phyloP scores from a whole-genome alignment of 2,888 invertebrate species.

The Synanthedon andrenaeformis region DNA sequence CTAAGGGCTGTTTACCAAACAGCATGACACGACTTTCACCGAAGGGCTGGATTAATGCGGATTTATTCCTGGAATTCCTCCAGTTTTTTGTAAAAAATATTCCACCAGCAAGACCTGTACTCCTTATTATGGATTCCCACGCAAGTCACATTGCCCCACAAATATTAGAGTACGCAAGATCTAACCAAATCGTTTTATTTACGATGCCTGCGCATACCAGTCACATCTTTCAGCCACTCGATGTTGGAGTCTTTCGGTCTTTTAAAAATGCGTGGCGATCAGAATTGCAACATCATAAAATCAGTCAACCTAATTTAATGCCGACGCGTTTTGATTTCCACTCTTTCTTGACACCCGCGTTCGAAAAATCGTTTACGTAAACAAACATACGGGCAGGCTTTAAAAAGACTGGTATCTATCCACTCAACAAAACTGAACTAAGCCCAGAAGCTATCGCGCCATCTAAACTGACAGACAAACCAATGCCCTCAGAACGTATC shows the following conservation, averaged over 20 bases:
- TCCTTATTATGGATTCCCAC: conserved; percentile 15
- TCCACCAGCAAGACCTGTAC: conserved; percentile 11
- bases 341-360: conserved; percentile 8
- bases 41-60: conserved; percentile 15
- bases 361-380: conserved; percentile 9
- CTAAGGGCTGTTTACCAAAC: conserved; percentile 14
- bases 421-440: conserved; percentile 2
- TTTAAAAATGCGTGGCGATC: conserved; percentile 8
- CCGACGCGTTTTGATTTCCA: conserved; percentile 10
- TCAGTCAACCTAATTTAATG: conserved; percentile 4
- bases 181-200: conserved; percentile 10
- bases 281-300: conserved; percentile 6
- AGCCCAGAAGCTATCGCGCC: conserved; percentile 5
- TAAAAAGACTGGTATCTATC: conserved; percentile 5
- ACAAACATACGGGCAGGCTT: conserved; percentile 5
- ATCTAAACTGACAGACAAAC: conserved; percentile 4
- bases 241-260: conserved; percentile 9
- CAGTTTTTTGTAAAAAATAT: conserved; percentile 10
- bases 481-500: not conserved
- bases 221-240: conserved; percentile 10
- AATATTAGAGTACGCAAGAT: conserved; percentile 7
- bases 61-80: conserved; percentile 14
- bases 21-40: conserved; percentile 12
- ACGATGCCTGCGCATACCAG: conserved; percentile 14
- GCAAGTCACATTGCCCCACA: conserved; percentile 11